Evolutionary conservation across 2,888 invertebrate species (phyloP).

Genomic region (Aelia acuminata): DNA sequence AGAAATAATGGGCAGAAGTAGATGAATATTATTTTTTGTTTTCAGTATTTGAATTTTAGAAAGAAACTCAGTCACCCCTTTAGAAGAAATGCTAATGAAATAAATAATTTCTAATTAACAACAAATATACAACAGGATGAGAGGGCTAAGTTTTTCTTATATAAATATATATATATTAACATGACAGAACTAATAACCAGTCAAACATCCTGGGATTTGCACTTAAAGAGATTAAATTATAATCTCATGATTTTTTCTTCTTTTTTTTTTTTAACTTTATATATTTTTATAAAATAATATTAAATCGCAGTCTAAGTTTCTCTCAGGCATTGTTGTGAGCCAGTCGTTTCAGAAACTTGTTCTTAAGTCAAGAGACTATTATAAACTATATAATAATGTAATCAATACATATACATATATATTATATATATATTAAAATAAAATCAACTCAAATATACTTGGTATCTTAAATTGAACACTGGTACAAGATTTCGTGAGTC

Average conservation of each 20-base stretch:
- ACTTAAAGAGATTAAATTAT: conserved; percentile 54
- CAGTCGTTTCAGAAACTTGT: conserved; percentile 59
- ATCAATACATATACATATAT: conserved; percentile 34
- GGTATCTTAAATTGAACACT: conserved; percentile 60
- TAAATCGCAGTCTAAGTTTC: conserved; percentile 60
- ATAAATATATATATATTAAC: conserved; percentile 55
- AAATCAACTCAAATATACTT: conserved; percentile 47
- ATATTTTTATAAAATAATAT: conserved; percentile 57
- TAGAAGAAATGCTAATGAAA: conserved; percentile 34
- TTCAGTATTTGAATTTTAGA: conserved; percentile 30
- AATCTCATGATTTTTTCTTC: neutral
- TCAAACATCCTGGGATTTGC: conserved; percentile 55
- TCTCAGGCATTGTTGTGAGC: conserved; percentile 59
- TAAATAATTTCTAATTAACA: conserved; percentile 50
- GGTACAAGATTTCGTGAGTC: conserved; percentile 56
- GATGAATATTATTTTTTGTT: conserved; percentile 7
- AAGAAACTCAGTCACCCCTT: conserved; percentile 56
- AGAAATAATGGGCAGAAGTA: conserved; percentile 32
- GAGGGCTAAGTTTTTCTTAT: conserved; percentile 55
- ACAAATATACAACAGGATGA: conserved; percentile 44
- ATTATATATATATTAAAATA: conserved; percentile 38
- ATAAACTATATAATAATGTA: conserved; percentile 54
- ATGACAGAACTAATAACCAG: conserved; percentile 49
- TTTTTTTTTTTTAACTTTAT: conserved; percentile 35
- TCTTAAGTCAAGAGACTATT: conserved; percentile 52